Evolutionary conservation across 1,140 invertebrate genomes (phyloP).

Genomic region (Parapsyche elsis): DNA sequence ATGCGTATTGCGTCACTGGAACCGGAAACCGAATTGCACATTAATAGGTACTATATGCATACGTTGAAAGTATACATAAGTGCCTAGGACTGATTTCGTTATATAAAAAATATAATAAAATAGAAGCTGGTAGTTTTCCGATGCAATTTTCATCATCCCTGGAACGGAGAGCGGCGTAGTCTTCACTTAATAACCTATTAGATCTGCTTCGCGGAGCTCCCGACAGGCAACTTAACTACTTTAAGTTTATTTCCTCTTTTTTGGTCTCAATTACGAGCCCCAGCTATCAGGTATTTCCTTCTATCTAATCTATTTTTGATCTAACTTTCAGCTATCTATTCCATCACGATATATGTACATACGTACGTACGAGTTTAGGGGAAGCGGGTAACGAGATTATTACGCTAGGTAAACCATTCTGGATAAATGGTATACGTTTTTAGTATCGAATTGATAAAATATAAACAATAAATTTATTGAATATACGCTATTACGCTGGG

Average conservation of each 20-base stretch:
- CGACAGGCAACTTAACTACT: slow-evolving; percentile 38
- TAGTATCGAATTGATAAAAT: too few relatives aligned
- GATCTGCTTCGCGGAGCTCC: slow-evolving; percentile 35
- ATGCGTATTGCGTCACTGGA: too few relatives aligned
- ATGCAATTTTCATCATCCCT: slow-evolving; percentile 17
- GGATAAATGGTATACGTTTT: too few relatives aligned
- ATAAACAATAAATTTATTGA: too few relatives aligned
- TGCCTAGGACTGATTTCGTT: too few relatives aligned
- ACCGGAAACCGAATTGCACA: too few relatives aligned
- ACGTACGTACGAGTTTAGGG: slow-evolving; percentile 8
- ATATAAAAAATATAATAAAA: too few relatives aligned
- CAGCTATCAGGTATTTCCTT: slow-evolving; percentile 27
- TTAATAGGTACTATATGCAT: too few relatives aligned
- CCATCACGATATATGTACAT: neutral
- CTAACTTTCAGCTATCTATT: slow-evolving; percentile 14
- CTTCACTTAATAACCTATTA: slow-evolving; percentile 46
- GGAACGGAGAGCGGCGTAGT: slow-evolving; percentile 14
- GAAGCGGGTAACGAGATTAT: neutral
- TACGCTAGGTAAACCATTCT: neutral
- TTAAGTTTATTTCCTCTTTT: slow-evolving; percentile 35
- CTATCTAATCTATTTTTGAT: slow-evolving; percentile 30
- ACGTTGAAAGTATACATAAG: too few relatives aligned
- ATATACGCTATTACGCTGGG: too few relatives aligned
- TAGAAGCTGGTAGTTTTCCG: neutral
- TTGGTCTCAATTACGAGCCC: slow-evolving; percentile 34